Base-by-base conservation (phyloP, 1,140 invertebrate genomes). In the Euura lappo region DNA sequence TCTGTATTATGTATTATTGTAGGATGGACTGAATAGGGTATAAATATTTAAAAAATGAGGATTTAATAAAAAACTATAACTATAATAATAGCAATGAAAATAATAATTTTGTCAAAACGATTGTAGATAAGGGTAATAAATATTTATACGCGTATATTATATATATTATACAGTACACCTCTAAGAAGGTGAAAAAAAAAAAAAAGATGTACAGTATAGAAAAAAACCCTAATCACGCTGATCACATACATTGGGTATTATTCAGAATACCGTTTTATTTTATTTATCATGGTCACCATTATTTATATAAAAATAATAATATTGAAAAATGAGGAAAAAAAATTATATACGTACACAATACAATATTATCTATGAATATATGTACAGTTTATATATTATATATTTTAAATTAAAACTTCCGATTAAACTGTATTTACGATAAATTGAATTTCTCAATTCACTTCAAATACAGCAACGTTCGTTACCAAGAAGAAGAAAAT, bases 381-480 rank as follows among this genome's bases (percentile, higher is more conserved):
- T 86, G 84, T 86, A 86, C 84, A 87, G 86, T 87, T 87, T 87
- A 87, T 87, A 87, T 51, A 51, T 51, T 51, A 51, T 51, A 51
- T 86, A 87, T 87, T 87, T 88, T 87, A 87, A 88, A 88, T 88
- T 88, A 87, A 87, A 88, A 86, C 86, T 85, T 86, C 28, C 28
- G 28, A 28, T 28, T 28, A 28, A 28, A 28, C 28, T 28, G 28
- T 28, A 28, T 28, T 28, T 28, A 28, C 28, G 28, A 28, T 28
- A 28, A 28, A 28, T 28, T 28, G 28, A 28, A 28, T 28, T 28
- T 28, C 28, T 28, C 28, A 28, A 28, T 28, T 28, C 28, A 1
- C 28, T 28, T 28, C 28, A 28, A 28, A 28, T 28, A 28, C 28
- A 28, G 28, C 28, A 28, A 28, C 28, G 28, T 28, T 28, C 28